A percentile compares a stretch with the other conserved stretches of the same genome.
Conservation (phyloP, 2,113 vertebrate species). For the Pandion haliaetus region DNA sequence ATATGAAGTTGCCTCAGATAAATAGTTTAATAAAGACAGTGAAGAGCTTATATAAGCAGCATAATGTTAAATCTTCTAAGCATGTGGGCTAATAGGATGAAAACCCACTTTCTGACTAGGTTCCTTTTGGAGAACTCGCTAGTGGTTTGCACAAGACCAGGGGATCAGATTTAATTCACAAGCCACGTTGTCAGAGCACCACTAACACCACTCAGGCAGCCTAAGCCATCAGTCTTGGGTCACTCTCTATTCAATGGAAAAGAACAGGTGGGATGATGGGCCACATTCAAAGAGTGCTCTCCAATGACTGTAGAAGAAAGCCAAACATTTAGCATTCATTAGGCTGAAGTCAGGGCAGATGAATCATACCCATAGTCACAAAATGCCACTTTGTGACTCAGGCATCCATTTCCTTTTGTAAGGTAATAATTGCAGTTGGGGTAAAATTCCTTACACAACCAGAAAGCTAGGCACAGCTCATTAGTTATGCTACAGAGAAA, state of each 20-base stretch:
- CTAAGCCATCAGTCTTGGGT: neutral
- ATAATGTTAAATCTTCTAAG: neutral
- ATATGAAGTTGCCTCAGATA: slow-evolving; percentile 74
- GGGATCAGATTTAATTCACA: neutral
- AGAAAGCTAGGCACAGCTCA: neutral
- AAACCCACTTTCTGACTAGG: neutral
- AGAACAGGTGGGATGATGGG: neutral
- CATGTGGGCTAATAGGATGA: neutral
- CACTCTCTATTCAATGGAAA: neutral
- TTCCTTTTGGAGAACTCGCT: neutral
- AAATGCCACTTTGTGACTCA: neutral
- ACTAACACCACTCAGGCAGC: neutral
- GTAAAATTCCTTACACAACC: neutral
- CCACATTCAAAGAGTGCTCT: neutral
- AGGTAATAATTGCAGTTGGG: neutral
- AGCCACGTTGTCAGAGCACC: neutral
- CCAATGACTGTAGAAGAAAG: neutral
- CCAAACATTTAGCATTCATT: neutral
- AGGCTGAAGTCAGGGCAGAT: neutral
- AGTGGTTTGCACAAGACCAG: neutral
- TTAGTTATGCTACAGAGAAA: neutral
- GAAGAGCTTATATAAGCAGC: neutral
- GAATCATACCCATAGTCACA: neutral
- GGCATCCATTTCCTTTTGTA: neutral
- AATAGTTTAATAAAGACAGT: slow-evolving; percentile 68